Base-by-base conservation (phyloP, 2,888 invertebrate genomes). In the Steinernema scapterisci region DNA sequence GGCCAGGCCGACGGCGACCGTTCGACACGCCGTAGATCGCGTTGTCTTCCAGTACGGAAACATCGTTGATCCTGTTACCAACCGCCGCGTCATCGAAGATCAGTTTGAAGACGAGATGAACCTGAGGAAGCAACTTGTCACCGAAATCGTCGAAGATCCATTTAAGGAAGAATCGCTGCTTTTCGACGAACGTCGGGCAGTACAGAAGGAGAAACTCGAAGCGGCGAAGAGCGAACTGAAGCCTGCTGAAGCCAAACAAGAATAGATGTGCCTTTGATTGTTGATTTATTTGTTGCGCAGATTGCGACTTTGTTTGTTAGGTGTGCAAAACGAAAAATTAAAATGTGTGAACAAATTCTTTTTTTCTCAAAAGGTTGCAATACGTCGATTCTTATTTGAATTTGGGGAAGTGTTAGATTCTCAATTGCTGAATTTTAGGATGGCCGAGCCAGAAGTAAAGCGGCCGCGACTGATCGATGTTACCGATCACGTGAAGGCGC, bases 51-150 rank as follows among this genome's bases (percentile, higher is more conserved):
- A 82, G 70, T 84, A 79, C 77, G 83, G 83, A 70, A 82, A 82
- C 74, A 76, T 84, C 43, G 75, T 84, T 11, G 85, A 85, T 73
- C 85, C 85, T 3, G 81, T 85, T 25, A 85, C 84, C 7, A 81
- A 82, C 5, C 80, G 81, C 73, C 77, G 82, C 31, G 81, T 85
- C 16, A 77, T 84, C 76, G 79, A 81, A 74, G 81, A 82, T 70
- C 76, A 79, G 7, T 83, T 83, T 71, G 77, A 74, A 25, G 85
- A 85, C 75, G 84, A 84, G 71, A 76, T 78, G 45, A 76, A 81
- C 56, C 71, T 84, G 77, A 79, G 80, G 72, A 80, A 80, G 74
- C 73, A 81, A 31, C 73, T 84, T 19, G 83, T 84, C 31, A 76
- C 80, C 31, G 80, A 84, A 52, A 78, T 83, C 31, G 82, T 83